phyloP scores from a whole-genome alignment of 2,888 invertebrate genomes.

The Anagyrus pseudococci region DNA sequence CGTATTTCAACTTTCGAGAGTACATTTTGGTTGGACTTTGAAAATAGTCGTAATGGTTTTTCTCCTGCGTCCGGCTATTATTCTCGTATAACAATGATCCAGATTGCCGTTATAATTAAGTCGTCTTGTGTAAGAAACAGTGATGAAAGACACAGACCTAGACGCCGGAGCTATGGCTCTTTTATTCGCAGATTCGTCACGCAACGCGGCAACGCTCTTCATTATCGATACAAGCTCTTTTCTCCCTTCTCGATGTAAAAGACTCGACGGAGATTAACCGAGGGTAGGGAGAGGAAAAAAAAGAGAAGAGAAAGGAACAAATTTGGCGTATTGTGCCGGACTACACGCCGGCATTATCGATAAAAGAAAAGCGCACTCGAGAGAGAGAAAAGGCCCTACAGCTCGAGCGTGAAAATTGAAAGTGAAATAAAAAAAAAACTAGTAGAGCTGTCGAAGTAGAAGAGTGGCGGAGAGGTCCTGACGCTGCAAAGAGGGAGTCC shows the following conservation, averaged over 20 bases:
- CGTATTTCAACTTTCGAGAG: too few species aligned
- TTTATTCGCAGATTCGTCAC: slow-evolving; percentile 21
- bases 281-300: not conserved
- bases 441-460: not conserved
- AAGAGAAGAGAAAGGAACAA: not conserved
- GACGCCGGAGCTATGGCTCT: not conserved
- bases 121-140: too few species aligned
- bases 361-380: slow-evolving; percentile 3
- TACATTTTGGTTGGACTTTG: too few species aligned
- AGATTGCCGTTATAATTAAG: too few species aligned
- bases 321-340: not conserved
- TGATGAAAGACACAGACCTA: too few species aligned
- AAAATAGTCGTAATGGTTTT: too few species aligned
- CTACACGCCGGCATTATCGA: not conserved
- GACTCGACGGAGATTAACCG: too few species aligned
- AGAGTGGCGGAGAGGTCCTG: not conserved
- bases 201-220: slow-evolving; percentile 1
- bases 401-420: slow-evolving; percentile 25
- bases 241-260: too few species aligned
- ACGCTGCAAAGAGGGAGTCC: slow-evolving; percentile 18
- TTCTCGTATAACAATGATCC: too few species aligned
- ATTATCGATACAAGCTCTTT: not conserved
- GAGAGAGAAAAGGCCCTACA: not conserved
- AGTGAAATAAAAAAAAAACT: not conserved
- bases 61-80: too few species aligned